Evolutionary conservation across 2,888 invertebrate genomes (phyloP), one percentile per base, ranked within the genome.

Genomic region (Eupithecia vulgata): DNA sequence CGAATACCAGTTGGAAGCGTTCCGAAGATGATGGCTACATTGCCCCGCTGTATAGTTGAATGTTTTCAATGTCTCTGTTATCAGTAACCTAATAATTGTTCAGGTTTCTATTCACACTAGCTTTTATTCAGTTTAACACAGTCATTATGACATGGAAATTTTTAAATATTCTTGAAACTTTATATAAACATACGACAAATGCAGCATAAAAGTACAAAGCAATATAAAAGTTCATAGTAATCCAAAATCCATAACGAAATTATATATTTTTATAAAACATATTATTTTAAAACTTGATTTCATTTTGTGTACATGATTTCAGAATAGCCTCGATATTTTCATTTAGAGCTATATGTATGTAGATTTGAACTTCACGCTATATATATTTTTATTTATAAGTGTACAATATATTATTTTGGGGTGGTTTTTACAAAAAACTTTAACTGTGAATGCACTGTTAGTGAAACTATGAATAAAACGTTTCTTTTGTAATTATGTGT

Each of bases 371-470:
- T 85, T 87, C 92, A 92, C 92, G 91, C 91, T 91, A 80, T 88
- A 81, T 52, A 25, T 30, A 30, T 30, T 1, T 30, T 30, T 30
- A 25, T 57, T 57, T 57, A 25, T 57, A 5, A n/a, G 0, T 57
- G 57, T 25, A 37, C 37, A 8, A 81, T 83, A 77, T 83, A 78
- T 78, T 79, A 81, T 81, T 81, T 81, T 74, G 82, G 83, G 79
- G 80, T 82, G 83, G 83, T 86, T 87, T 88, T 85, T 88, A 83
- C 83, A 81, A 86, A 85, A 87, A 88, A 88, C 85, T 87, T 84
- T 87, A 87, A 88, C 90, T 91, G 91, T 91, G 90, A 90, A 90
- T 90, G 93, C 93, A 93, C 93, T 92, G 83, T 91, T 92, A 92
- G 92, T 88, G 84, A 89, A 88, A 76, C 59, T 87, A 85, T 83